Evolutionary conservation across 2,113 vertebrate species (phyloP).

Genomic region (Rhinichthys klamathensis): DNA sequence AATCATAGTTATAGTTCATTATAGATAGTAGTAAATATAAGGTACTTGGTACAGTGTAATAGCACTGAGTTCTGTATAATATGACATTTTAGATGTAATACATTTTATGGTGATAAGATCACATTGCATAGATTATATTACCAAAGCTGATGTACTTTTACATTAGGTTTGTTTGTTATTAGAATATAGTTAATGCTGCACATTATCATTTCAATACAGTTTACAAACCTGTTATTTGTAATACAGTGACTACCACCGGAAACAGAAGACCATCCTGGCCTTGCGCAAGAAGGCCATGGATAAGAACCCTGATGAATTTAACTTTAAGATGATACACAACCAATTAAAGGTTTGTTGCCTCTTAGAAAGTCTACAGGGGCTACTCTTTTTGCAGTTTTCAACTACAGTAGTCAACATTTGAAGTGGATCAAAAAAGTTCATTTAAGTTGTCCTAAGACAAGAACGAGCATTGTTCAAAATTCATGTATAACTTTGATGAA

Average conservation of each 20-base stretch:
- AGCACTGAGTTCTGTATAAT: not conserved
- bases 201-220: not conserved
- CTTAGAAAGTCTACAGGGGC: not conserved
- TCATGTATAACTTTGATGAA: too few species aligned
- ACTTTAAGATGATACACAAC: slow-evolving; percentile 89
- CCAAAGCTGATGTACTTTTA: not conserved
- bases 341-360: slow-evolving; percentile 79
- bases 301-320: slow-evolving; percentile 97
- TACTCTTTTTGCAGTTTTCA: not conserved
- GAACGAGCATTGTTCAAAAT: too few species aligned
- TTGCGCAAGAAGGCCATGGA: slow-evolving; percentile 91
- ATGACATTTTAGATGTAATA: not conserved
- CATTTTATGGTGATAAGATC: not conserved
- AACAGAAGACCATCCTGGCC: slow-evolving; percentile 85
- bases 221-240: not conserved
- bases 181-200: not conserved
- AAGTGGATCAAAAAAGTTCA: too few species aligned
- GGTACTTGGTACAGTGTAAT: not conserved
- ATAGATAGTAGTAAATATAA: not conserved
- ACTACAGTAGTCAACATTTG: too few species aligned
- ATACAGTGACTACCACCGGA: slow-evolving; percentile 89
- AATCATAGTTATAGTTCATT: not conserved
- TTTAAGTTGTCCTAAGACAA: too few species aligned
- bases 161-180: not conserved
- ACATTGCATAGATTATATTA: not conserved